These are phyloP conservation scores for Cuniculus paca DNA, from an alignment of 2,797 vertebrate species.

Conservation along the genomic window DNA sequence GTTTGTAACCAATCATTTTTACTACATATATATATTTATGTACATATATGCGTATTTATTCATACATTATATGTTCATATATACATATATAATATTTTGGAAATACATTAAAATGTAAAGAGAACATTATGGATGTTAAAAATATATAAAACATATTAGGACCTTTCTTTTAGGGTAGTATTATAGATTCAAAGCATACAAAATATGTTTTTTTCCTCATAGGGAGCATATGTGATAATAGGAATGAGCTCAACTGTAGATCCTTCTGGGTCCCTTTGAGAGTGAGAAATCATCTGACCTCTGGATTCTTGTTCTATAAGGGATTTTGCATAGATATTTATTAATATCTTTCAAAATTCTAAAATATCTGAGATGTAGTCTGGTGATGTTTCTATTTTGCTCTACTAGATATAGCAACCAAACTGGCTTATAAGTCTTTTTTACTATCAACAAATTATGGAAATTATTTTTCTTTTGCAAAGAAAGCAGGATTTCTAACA, in stretches of 20 bases:
- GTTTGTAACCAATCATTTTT: neutral
- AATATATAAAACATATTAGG: neutral
- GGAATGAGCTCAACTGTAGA: neutral
- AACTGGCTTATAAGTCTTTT: neutral
- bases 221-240: rapidly evolving
- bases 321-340: neutral
- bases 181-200: neutral
- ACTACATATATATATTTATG: too few species aligned
- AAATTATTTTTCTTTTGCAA: neutral
- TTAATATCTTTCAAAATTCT: neutral
- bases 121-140: neutral
- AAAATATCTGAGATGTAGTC: neutral
- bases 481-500: neutral
- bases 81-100: neutral
- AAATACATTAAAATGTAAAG: neutral
- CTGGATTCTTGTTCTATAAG: neutral
- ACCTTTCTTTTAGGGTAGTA: neutral
- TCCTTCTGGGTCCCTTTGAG: neutral
- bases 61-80: neutral
- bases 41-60: rapidly evolving
- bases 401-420: neutral
- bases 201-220: neutral
- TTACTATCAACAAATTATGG: neutral
- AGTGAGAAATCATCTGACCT: neutral
- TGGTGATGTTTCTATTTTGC: neutral